phyloP scores from a whole-genome alignment of 2,797 vertebrate species.

The Meriones psammophilus region DNA sequence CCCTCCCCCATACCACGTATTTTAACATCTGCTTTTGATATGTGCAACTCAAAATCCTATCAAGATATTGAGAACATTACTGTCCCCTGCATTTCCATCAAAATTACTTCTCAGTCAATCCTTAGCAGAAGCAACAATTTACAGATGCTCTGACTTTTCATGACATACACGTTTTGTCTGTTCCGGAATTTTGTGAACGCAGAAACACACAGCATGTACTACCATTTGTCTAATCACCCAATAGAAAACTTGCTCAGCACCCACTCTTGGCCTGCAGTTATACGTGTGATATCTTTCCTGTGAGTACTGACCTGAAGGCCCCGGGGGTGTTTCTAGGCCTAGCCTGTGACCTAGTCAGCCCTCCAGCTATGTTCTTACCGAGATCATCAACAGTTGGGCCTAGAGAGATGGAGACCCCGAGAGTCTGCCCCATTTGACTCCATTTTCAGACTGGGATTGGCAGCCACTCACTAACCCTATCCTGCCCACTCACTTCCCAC shows the following conservation, averaged over 20 bases:
- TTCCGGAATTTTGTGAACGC: neutral
- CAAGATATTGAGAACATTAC: neutral
- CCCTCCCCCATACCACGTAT: neutral
- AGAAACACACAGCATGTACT: constrained; percentile 8
- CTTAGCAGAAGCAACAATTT: neutral
- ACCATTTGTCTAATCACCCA: constrained; percentile 14
- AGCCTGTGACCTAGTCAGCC: neutral
- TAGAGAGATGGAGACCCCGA: neutral
- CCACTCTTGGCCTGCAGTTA: neutral
- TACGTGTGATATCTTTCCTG: neutral
- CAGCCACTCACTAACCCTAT: neutral
- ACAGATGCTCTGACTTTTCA: neutral
- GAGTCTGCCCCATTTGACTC: neutral
- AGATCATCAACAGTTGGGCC: neutral
- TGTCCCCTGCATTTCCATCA: neutral
- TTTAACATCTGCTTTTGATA: constrained; percentile 42
- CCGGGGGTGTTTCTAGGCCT: constrained; percentile 28
- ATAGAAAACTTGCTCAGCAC: constrained; percentile 8
- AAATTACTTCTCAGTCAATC: neutral
- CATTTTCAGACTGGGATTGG: neutral
- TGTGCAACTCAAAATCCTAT: constrained; percentile 8
- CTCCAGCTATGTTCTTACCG: neutral
- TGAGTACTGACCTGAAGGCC: neutral
- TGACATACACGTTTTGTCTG: neutral
- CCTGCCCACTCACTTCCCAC: constrained; percentile 59